Base-by-base conservation (phyloP, 2,113 vertebrate species). In the Peromyscus polionotus region DNA sequence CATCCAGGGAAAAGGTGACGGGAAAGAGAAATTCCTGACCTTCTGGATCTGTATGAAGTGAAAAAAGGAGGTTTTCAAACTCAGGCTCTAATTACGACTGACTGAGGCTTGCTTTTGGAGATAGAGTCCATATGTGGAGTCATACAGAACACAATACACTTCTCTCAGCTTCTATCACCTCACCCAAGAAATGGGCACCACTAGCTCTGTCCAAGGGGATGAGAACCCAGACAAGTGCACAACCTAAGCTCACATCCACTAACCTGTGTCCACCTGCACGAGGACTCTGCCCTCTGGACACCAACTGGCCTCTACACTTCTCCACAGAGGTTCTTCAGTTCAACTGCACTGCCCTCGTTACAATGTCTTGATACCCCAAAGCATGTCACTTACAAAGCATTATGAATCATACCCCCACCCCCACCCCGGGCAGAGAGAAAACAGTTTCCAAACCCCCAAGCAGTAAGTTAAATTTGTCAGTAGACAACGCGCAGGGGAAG, bases 261-360 rank as follows among this genome's bases (percentile, higher is more conserved):
- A 1, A 45, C 19, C 5, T 4, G 14, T 10, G 14, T 13, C 3
- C 14, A 57, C 0, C 31, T n/a, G 8, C 5, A 33, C 0, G 1
- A 48, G 13, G 12, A 48, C n/a, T 1, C 39, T 24, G 2, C 19
- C 20, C 20, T 63, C 61, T 22, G 8, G 33, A 63, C 16, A 33
- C 70, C 77, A 51, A 36, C 0, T 12, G 4, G 77, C 16, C 57
- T 28, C 76, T 19, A 5, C 13, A 59, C 7, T 16, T 87, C 7
- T 54, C 86, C 75, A 90, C 5, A 9, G 24, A 83, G 20, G 26
- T 65, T 84, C 12, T 65, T 24, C 13, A 73, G 42, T 28, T 7
- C 79, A 22, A 13, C 39, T 42, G 42, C 19, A 28, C 63, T 39
- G 72, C 7, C 51, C n/a, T 65, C 9, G 9, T 39, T 45, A 24